A percentile compares a stretch with the other conserved stretches of the same genome.
Conservation (phyloP, 2,113 vertebrate species). For the Pipa parva region DNA sequence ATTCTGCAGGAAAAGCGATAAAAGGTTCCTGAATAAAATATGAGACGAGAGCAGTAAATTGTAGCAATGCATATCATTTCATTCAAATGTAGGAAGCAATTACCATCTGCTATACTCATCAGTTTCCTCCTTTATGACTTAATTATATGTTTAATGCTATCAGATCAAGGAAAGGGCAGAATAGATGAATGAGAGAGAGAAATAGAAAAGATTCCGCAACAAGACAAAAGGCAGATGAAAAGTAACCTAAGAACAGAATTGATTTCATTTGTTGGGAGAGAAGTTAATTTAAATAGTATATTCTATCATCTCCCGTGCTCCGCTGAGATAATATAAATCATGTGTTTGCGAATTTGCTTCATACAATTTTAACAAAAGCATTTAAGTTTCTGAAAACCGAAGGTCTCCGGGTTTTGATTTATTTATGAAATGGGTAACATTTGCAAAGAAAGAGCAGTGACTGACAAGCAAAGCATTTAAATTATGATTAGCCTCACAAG, state of each 20-base stretch:
- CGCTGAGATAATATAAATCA: slow-evolving; percentile 93
- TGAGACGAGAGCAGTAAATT: slow-evolving; percentile 99
- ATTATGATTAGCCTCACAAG: slow-evolving; percentile 62
- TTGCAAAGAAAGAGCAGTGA: slow-evolving; percentile 72
- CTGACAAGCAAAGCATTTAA: slow-evolving; percentile 66
- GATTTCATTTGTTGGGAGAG: slow-evolving; percentile 98
- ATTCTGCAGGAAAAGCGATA: slow-evolving; percentile 99
- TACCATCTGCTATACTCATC: slow-evolving; percentile 99
- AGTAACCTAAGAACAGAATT: slow-evolving; percentile 97
- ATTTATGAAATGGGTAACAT: slow-evolving; percentile 75
- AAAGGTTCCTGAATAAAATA: slow-evolving; percentile 99
- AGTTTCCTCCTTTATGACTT: slow-evolving; percentile 99
- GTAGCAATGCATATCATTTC: slow-evolving; percentile 99
- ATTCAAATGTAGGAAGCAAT: slow-evolving; percentile 99
- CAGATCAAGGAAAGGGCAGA: slow-evolving; percentile 99
- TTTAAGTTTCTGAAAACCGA: slow-evolving; percentile 91
- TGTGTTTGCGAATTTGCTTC: slow-evolving; percentile 92
- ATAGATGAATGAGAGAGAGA: slow-evolving; percentile 99
- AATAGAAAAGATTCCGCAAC: slow-evolving; percentile 98
- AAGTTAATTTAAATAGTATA: slow-evolving; percentile 99
- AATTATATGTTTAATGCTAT: slow-evolving; percentile 99
- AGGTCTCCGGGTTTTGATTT: slow-evolving; percentile 75
- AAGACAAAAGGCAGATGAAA: slow-evolving; percentile 99
- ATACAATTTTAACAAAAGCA: slow-evolving; percentile 95
- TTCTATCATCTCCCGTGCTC: slow-evolving; percentile 85